A percentile compares a stretch with the other conserved stretches of the same genome.
Conservation (phyloP, 2,888 invertebrate species). For the Arge pagana region DNA sequence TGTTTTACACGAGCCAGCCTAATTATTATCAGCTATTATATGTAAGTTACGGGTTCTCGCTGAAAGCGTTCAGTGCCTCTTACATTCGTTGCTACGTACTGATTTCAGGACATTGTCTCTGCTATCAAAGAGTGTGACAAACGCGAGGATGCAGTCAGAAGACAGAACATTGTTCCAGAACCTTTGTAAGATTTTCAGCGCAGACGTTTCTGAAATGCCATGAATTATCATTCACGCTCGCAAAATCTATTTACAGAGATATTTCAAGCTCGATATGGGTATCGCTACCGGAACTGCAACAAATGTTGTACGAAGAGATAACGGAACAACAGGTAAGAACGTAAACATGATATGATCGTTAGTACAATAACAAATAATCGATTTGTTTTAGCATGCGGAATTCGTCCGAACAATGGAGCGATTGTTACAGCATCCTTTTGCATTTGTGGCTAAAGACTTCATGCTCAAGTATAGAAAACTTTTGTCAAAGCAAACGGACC, state of each 20-base stretch:
- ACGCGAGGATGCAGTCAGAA: constrained; percentile 73
- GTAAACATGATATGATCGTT: constrained; percentile 2
- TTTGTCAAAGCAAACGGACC: constrained; percentile 64
- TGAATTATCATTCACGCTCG: no score
- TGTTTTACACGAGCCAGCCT: constrained; percentile 91
- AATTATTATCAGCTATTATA: constrained; percentile 83
- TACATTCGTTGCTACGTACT: constrained; percentile 31
- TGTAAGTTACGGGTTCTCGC: constrained; percentile 65
- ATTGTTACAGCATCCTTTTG: constrained; percentile 72
- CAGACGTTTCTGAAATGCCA: no score
- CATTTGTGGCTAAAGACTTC: constrained; percentile 72
- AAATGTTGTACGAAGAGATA: constrained; percentile 68
- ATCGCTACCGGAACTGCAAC: constrained; percentile 69
- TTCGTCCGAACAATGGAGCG: constrained; percentile 76
- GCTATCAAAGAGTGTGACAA: constrained; percentile 69
- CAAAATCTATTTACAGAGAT: no score
- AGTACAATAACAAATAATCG: constrained; percentile 11
- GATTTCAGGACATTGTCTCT: constrained; percentile 69
- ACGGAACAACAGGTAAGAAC: constrained; percentile 63
- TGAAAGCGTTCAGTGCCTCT: constrained; percentile 1
- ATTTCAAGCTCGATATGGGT: constrained; percentile 68
- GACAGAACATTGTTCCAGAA: constrained; percentile 66
- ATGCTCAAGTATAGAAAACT: constrained; percentile 72
- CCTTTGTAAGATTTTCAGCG: no score
- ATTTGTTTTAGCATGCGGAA: constrained; percentile 65